Evolutionary conservation across 2,888 invertebrate species (phyloP).

Genomic region (Artemia sinica): DNA sequence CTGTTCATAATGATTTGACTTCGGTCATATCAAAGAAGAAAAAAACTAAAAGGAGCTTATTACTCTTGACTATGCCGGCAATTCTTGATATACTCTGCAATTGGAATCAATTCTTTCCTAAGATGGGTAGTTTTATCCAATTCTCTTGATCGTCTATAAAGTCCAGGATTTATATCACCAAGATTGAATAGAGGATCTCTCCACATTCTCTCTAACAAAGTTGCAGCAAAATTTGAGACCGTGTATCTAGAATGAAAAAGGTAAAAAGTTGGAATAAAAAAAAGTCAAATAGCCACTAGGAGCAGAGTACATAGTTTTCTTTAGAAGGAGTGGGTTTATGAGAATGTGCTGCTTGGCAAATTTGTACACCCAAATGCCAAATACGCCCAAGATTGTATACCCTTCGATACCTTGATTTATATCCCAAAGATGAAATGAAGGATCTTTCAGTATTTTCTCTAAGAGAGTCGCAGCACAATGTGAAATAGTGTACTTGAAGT

Average conservation of each 20-base stretch:
- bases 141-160: conserved; percentile 45
- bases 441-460: no score
- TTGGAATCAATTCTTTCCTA: conserved; percentile 46
- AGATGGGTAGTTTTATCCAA: conserved; percentile 43
- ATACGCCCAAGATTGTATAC: no score
- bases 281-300: conserved; percentile 18
- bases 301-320: not conserved
- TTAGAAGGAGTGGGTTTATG: no score
- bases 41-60: conserved; percentile 25
- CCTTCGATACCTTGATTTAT: no score
- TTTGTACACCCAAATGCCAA: no score
- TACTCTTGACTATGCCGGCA: conserved; percentile 50
- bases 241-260: conserved; percentile 42
- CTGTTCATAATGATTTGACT: no score
- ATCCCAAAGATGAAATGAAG: no score
- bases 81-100: conserved; percentile 49
- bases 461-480: no score
- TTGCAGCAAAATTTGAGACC: conserved; percentile 63
- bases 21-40: not conserved
- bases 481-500: no score
- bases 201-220: conserved; percentile 55
- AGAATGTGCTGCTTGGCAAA: no score
- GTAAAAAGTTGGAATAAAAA: conserved; percentile 19
- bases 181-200: conserved; percentile 59
- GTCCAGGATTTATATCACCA: conserved; percentile 46